Evolutionary conservation across 2,797 vertebrate species (phyloP), one percentile per base, ranked within the genome.

Genomic region (Pempheris klunzingeri): DNA sequence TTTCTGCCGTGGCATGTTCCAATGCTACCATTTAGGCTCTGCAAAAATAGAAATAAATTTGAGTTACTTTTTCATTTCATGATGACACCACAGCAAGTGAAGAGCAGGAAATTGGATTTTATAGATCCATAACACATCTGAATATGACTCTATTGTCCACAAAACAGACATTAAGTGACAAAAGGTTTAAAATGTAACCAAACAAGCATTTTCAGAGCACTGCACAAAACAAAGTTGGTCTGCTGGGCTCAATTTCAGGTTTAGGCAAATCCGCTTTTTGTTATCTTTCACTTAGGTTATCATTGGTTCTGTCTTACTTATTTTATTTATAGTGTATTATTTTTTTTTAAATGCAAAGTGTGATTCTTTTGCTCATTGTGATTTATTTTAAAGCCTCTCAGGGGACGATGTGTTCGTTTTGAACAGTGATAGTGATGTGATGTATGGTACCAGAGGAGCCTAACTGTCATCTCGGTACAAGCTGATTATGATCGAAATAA

Each of bases 11-110:
- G 92, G 82, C 95, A 97, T 0, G 93, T 88, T 63, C 97, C 97
- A 66, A 89, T 95, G 92, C 96, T 98, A 86, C 97, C 97, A 82
- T 92, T 96, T 34, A 96, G 87, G 63, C 97, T 99, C 98, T 99
- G 94, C 50, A 92, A 92, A n/a, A 76, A 91, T 2, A 88, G 18
- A 71, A 4, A 36, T 24, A 47, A 66, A 70, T 13, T 30, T 28
- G 4, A 41, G 32, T 77, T 65, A 41, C 68, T 30, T 32, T 32
- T 32, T 32, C 6, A 20, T 55, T 14, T 63, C 20, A 39, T 38
- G 22, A 61, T 44, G 39, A 43, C 17, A 54, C 18, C 17, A 65
- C 30, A 46, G 26, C 14, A 10, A 60, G 50, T 38, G 18, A 30
- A 49, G 36, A 34, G 52, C 26, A 53, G 12, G 38, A 65, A 46